Evolutionary conservation across 2,113 vertebrate species (phyloP).

Genomic region (Ascaphus truei): DNA sequence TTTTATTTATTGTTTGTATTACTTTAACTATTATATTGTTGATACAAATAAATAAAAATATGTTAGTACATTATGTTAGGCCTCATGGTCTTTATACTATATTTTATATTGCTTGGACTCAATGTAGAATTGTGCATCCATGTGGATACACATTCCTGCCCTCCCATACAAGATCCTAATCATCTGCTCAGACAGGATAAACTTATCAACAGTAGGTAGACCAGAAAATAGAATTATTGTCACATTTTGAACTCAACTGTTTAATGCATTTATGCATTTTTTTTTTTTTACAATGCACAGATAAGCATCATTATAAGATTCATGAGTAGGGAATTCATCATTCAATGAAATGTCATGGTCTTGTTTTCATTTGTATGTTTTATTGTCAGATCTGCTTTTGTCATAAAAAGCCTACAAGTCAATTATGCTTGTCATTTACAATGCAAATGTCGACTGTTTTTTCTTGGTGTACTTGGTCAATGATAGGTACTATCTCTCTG

Average conservation of each 20-base stretch:
- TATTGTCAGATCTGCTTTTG: background rate
- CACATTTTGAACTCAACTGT: constrained; percentile 10
- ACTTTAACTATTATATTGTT: too few relatives aligned
- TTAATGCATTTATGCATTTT: constrained; percentile 24
- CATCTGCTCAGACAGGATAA: constrained; percentile 32
- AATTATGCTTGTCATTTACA: background rate
- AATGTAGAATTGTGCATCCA: background rate
- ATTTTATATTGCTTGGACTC: too few relatives aligned
- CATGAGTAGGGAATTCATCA: background rate
- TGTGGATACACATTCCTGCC: background rate
- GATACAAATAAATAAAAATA: too few relatives aligned
- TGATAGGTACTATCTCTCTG: too few relatives aligned
- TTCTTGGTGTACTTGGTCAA: background rate
- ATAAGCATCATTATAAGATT: constrained; percentile 19
- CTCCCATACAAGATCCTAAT: constrained; percentile 7
- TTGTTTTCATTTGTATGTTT: background rate
- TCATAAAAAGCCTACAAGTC: background rate
- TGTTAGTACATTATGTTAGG: too few relatives aligned
- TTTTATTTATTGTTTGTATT: too few relatives aligned
- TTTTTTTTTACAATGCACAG: constrained; percentile 40
- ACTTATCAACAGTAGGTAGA: background rate
- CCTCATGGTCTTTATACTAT: too few relatives aligned
- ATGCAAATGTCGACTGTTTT: background rate
- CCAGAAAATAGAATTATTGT: background rate
- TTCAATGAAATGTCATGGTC: background rate